Evolutionary conservation across 2,888 invertebrate genomes (phyloP).

Genomic region (Cataglyphis rosenhaueri): DNA sequence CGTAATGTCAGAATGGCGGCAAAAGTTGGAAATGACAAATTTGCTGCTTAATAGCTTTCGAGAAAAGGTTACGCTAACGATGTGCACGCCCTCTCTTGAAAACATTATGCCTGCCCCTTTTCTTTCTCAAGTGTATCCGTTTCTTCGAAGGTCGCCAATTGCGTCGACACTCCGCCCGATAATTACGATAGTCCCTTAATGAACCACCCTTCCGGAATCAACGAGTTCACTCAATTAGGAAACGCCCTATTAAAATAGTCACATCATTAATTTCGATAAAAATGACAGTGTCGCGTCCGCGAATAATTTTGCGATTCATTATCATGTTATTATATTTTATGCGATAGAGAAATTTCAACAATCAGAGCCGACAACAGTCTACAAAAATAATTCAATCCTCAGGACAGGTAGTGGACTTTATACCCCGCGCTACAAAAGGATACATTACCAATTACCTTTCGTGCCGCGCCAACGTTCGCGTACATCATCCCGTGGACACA

Average conservation of each 20-base stretch:
- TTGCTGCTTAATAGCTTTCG: slow-evolving; percentile 39
- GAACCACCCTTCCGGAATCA: slow-evolving; percentile 43
- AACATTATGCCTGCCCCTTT: slow-evolving; percentile 58
- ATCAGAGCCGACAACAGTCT: neutral
- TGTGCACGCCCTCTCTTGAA: slow-evolving; percentile 77
- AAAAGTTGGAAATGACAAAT: slow-evolving; percentile 29
- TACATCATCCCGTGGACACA: slow-evolving; percentile 49
- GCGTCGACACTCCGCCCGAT: slow-evolving; percentile 65
- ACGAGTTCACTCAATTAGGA: slow-evolving; percentile 50
- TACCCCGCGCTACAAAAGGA: slow-evolving; percentile 43
- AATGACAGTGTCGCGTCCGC: neutral
- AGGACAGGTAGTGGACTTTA: slow-evolving; percentile 14
- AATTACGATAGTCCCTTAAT: slow-evolving; percentile 69
- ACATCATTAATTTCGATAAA: neutral
- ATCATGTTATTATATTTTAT: neutral
- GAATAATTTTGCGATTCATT: neutral
- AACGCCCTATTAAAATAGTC: slow-evolving; percentile 17
- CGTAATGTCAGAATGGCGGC: neutral
- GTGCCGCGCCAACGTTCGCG: slow-evolving; percentile 44
- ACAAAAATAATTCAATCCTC: slow-evolving; percentile 41
- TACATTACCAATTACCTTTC: slow-evolving; percentile 53
- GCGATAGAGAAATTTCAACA: neutral
- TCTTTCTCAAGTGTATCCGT: slow-evolving; percentile 61
- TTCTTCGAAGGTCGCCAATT: slow-evolving; percentile 57
- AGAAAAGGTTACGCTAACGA: slow-evolving; percentile 77